phyloP scores from a whole-genome alignment of 1,140 invertebrate species.

The Bombus sibiricus region DNA sequence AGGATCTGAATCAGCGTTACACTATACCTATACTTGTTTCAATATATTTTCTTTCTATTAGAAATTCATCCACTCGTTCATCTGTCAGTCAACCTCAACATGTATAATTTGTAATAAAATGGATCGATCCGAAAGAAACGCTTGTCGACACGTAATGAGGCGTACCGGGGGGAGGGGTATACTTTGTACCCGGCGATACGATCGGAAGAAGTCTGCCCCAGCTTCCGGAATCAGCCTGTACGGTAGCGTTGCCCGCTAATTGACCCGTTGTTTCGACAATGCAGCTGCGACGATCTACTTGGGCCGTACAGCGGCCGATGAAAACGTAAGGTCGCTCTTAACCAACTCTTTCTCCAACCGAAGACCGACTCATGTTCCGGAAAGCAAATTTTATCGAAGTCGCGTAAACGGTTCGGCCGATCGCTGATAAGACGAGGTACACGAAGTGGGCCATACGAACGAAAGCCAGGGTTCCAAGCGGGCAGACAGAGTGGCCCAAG shows the following conservation, averaged over 20 bases:
- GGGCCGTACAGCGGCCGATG: no score
- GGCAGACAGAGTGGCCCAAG: background rate
- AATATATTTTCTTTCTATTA: no score
- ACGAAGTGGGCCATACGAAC: background rate
- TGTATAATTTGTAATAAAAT: background rate
- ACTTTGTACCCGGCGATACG: background rate
- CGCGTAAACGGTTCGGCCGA: background rate
- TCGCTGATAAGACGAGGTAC: background rate
- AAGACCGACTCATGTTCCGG: background rate
- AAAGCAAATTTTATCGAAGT: background rate
- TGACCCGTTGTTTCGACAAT: background rate
- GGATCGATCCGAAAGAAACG: background rate
- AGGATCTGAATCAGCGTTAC: no score
- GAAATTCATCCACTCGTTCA: no score
- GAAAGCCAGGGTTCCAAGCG: background rate
- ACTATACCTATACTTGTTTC: no score
- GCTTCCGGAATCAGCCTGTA: slow-evolving; percentile 6
- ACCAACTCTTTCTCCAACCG: background rate
- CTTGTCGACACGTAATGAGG: background rate
- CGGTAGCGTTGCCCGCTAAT: background rate
- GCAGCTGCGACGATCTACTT: background rate
- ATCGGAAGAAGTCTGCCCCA: background rate
- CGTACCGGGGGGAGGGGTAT: background rate
- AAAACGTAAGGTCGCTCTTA: background rate
- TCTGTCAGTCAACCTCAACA: no score